phyloP scores from a whole-genome alignment of 2,888 invertebrate species.

The Cyclophora punctaria region DNA sequence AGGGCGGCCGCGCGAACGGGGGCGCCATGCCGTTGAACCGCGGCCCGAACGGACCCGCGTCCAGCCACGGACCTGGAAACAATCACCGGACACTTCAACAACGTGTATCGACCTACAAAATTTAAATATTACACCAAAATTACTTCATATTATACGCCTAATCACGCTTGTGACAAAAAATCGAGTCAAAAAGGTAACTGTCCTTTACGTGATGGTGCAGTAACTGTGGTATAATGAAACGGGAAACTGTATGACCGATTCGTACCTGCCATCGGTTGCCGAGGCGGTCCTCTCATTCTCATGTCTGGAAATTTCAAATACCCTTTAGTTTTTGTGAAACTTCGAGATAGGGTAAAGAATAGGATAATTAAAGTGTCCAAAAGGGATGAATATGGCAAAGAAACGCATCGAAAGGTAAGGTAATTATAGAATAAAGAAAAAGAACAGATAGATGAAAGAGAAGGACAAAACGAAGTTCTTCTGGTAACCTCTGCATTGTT shows the following conservation, averaged over 20 bases:
- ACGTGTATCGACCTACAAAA: constrained; percentile 6
- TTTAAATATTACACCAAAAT: neutral
- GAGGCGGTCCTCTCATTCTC: constrained; percentile 64
- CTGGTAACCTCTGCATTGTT: too few relatives aligned
- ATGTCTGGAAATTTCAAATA: constrained; percentile 59
- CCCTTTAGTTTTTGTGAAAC: constrained; percentile 14
- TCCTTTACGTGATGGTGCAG: too few relatives aligned
- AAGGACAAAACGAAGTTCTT: too few relatives aligned
- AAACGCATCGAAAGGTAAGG: neutral
- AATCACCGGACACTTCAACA: neutral
- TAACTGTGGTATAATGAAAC: neutral
- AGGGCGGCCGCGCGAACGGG: constrained; percentile 28
- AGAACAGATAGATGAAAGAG: too few relatives aligned
- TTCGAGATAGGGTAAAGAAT: too few relatives aligned
- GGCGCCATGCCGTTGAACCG: constrained; percentile 45
- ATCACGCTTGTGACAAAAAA: too few relatives aligned
- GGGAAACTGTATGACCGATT: constrained; percentile 15
- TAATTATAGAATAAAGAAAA: neutral
- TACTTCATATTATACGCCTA: too few relatives aligned
- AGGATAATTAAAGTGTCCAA: neutral
- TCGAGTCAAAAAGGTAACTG: too few relatives aligned
- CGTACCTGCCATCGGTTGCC: constrained; percentile 59
- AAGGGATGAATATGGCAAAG: neutral
- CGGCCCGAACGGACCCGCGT: constrained; percentile 51
- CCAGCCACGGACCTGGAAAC: constrained; percentile 66